Conservation (phyloP, 1,140 invertebrate species). For the Tigriopus japonicus region DNA sequence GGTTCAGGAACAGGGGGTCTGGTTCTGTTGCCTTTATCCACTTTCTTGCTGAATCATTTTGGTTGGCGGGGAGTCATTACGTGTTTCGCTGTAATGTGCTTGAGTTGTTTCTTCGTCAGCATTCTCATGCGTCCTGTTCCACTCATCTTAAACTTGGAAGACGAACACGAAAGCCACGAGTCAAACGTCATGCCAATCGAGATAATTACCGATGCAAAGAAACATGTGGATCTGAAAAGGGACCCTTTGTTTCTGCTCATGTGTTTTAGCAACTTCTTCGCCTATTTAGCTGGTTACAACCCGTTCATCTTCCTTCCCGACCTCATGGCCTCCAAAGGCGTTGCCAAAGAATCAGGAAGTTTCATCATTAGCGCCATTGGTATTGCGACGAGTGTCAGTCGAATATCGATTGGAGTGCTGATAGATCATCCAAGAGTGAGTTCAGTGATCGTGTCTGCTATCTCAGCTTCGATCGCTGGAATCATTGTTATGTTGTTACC, state of each 20-base stretch:
- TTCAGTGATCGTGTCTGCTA: conserved; percentile 77
- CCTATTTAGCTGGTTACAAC: conserved; percentile 80
- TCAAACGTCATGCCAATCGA: too few relatives aligned
- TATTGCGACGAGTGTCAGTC: conserved; percentile 62
- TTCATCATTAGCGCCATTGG: conserved; percentile 78
- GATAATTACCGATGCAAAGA: too few relatives aligned
- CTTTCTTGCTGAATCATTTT: background rate
- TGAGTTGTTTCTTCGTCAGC: conserved; percentile 70
- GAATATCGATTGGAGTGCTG: conserved; percentile 33
- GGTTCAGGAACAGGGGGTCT: conserved; percentile 79
- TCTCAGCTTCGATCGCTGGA: conserved; percentile 73
- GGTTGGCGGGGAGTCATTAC: conserved; percentile 59
- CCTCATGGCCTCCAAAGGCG: conserved; percentile 34
- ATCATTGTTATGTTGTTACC: conserved; percentile 64
- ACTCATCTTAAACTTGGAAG: too few relatives aligned
- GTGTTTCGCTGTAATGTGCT: conserved; percentile 57
- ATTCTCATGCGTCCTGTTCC: conserved; percentile 54
- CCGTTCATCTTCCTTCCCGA: conserved; percentile 77
- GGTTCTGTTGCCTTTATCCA: conserved; percentile 49
- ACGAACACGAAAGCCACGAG: too few relatives aligned
- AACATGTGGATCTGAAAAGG: conserved; percentile 38
- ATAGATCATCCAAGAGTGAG: conserved; percentile 39
- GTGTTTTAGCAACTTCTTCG: conserved; percentile 81
- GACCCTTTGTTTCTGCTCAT: conserved; percentile 75
- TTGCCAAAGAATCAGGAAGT: conserved; percentile 51